phyloP scores from a whole-genome alignment of 1,140 invertebrate species.

The Orussus abietinus region DNA sequence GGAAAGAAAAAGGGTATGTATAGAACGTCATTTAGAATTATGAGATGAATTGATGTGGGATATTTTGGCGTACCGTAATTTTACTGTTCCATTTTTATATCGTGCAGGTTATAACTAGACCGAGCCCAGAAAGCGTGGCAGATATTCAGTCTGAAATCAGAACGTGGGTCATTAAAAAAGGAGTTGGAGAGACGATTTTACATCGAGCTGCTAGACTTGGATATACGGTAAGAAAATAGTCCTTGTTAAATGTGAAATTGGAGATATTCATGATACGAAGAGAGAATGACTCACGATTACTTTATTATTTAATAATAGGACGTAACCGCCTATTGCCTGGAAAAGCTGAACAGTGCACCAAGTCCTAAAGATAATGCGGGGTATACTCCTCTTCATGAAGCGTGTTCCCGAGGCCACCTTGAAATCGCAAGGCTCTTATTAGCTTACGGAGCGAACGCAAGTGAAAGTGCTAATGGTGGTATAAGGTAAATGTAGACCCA shows the following conservation, averaged over 20 bases:
- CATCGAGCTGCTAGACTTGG: conserved; percentile 86
- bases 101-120: conserved; percentile 50
- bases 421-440: conserved; percentile 80
- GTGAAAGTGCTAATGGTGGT: conserved; percentile 83
- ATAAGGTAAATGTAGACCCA: conserved; percentile 64
- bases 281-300: conserved; percentile 8
- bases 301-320: conserved; percentile 59
- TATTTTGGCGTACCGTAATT: conserved; percentile 2
- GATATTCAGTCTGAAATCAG: conserved; percentile 84
- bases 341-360: conserved; percentile 75
- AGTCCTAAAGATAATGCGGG: conserved; percentile 90
- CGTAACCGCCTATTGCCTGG: conserved; percentile 83
- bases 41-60: neutral
- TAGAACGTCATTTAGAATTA: no score
- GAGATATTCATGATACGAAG: no score
- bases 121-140: conserved; percentile 65
- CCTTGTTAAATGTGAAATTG: conserved; percentile 2
- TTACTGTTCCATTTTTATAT: conserved; percentile 15
- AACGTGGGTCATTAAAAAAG: conserved; percentile 88
- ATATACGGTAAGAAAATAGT: conserved; percentile 68
- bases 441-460: conserved; percentile 83
- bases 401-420: conserved; percentile 80
- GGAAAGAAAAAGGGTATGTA: conserved; percentile 47
- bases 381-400: conserved; percentile 90
- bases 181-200: conserved; percentile 85